Conservation (phyloP, 2,888 invertebrate genomes). For the Pristionchus entomophagus region DNA sequence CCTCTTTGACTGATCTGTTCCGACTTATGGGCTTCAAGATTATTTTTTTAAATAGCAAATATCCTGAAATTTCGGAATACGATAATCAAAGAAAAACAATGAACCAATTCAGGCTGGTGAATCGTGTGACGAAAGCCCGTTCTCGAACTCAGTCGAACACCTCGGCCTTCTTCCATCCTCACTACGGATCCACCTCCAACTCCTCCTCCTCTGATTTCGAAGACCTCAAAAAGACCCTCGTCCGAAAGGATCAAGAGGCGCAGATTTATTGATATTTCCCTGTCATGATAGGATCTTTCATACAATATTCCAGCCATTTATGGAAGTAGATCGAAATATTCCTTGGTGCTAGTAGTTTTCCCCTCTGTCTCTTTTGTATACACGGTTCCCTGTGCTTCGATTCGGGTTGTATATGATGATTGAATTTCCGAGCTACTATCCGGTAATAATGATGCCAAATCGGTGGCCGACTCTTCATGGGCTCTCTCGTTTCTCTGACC, state of each 20-base stretch:
- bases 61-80: no score
- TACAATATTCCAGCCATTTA: not conserved
- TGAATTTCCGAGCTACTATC: not conserved
- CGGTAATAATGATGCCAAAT: no score
- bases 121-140: not conserved
- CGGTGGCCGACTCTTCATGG: no score
- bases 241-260: not conserved
- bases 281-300: not conserved
- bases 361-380: not conserved
- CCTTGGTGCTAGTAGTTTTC: not conserved
- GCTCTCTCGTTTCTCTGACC: no score
- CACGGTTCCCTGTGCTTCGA: not conserved
- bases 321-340: not conserved
- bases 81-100: no score
- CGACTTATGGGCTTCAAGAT: not conserved
- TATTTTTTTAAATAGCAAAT: not conserved
- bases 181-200: slow-evolving; percentile 28
- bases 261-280: not conserved
- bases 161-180: slow-evolving; percentile 39
- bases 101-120: slow-evolving; percentile 44
- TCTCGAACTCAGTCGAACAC: slow-evolving; percentile 33
- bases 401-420: not conserved
- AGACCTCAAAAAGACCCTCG: not conserved
- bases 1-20: not conserved
- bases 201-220: slow-evolving; percentile 24